These are phyloP conservation scores for Epizoanthus rinbou DNA, from an alignment of 92 coral and sea anemone genomes.

Conservation along the genomic window DNA sequence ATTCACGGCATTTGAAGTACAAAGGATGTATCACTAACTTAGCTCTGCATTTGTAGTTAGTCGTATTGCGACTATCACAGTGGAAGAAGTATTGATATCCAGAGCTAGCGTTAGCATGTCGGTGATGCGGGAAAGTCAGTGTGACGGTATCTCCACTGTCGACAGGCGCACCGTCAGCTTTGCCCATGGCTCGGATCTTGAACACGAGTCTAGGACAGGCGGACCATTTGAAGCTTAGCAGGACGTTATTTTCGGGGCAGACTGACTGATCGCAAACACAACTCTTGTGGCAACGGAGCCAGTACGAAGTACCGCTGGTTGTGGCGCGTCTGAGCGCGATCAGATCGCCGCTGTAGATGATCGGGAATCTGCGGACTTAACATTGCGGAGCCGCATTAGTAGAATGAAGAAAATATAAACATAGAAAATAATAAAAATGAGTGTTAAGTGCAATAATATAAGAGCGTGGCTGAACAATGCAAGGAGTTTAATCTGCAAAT, in stretches of 20 bases:
- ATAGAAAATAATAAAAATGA: too few species aligned
- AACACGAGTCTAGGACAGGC: conserved; percentile 43
- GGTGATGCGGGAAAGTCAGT: conserved; percentile 22
- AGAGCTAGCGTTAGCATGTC: not conserved
- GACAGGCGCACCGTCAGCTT: conserved; percentile 77
- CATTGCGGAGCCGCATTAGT: too few species aligned
- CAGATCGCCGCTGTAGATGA: conserved; percentile 71
- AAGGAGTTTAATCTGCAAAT: too few species aligned
- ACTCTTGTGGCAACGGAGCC: conserved; percentile 49
- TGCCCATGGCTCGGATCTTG: conserved; percentile 63
- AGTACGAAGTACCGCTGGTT: conserved; percentile 52
- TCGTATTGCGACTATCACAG: not conserved
- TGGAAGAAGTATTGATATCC: conserved; percentile 9
- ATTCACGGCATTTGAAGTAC: too few species aligned
- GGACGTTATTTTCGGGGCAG: conserved; percentile 53
- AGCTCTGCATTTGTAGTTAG: not conserved
- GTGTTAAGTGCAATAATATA: too few species aligned
- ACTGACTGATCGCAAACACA: conserved; percentile 36
- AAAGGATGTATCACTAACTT: not conserved
- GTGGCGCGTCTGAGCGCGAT: conserved; percentile 64
- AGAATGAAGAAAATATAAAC: too few species aligned
- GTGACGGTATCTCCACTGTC: conserved; percentile 73
- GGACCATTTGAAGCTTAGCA: conserved; percentile 60
- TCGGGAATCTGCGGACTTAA: conserved; percentile 64
- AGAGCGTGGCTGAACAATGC: too few species aligned